These are phyloP conservation scores for Agrotis ipsilon DNA, from an alignment of 2,888 invertebrate species.

Conservation along the genomic window DNA sequence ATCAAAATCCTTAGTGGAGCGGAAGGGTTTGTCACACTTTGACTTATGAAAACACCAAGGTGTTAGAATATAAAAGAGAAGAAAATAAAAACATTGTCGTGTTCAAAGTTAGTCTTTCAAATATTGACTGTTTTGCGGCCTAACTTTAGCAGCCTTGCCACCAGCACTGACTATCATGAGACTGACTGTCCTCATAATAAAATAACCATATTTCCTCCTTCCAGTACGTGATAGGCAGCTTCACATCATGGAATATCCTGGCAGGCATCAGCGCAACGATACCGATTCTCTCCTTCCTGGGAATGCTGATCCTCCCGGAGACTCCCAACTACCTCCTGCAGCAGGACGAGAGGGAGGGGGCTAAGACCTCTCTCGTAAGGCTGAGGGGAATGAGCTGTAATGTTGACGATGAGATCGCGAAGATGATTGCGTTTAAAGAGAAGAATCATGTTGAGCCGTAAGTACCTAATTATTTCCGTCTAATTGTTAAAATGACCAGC, in stretches of 20 bases:
- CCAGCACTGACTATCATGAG: too few species aligned
- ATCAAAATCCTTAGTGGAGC: too few species aligned
- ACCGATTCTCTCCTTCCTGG: constrained; percentile 91
- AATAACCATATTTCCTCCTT: constrained; percentile 62
- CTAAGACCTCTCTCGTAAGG: constrained; percentile 90
- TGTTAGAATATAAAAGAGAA: too few species aligned
- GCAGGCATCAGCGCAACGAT: constrained; percentile 92
- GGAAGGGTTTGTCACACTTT: too few species aligned
- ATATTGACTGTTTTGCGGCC: too few species aligned
- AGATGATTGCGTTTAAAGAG: constrained; percentile 91
- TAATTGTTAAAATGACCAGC: too few species aligned
- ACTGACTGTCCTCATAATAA: too few species aligned
- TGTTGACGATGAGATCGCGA: constrained; percentile 92
- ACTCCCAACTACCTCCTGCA: constrained; percentile 94
- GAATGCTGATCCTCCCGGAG: constrained; percentile 93
- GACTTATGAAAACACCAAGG: too few species aligned
- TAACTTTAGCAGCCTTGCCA: too few species aligned
- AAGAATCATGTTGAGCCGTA: constrained; percentile 92
- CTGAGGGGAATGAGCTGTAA: constrained; percentile 92
- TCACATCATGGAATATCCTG: constrained; percentile 92
- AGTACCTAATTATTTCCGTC: constrained; percentile 62
- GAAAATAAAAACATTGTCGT: too few species aligned
- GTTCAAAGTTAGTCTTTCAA: too few species aligned
- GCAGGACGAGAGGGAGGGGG: constrained; percentile 91
- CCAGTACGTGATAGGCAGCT: constrained; percentile 92